A percentile compares a stretch with the other conserved stretches of the same genome.
These are phyloP conservation scores for Hypocryptadius cinnamomeus DNA, from an alignment of 2,113 vertebrate species.

Conservation along the genomic window DNA sequence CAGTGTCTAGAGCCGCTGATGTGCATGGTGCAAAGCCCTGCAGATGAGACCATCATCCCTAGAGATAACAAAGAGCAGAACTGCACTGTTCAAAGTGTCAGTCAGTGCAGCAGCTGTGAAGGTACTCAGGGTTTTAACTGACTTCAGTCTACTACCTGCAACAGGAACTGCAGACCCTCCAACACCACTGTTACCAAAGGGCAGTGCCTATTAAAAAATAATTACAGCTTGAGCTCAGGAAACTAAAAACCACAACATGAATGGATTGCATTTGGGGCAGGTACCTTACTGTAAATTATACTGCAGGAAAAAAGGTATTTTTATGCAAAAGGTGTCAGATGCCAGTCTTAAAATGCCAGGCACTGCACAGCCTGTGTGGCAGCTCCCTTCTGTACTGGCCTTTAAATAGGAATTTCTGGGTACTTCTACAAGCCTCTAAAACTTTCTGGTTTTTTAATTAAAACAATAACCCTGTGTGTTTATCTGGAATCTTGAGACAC, in stretches of 20 bases:
- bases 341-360: background rate
- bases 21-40: background rate
- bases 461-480: background rate
- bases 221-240: background rate
- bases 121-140: background rate
- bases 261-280: background rate
- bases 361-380: fast-evolving
- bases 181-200: background rate
- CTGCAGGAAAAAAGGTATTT: background rate
- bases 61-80: background rate
- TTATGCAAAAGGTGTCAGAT: background rate
- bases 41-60: background rate
- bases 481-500: fast-evolving
- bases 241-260: background rate
- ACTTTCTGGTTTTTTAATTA: background rate
- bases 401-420: background rate
- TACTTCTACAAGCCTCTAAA: background rate
- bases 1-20: background rate
- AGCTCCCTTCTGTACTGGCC: fast-evolving
- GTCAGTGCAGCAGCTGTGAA: background rate
- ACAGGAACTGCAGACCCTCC: background rate
- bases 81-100: background rate
- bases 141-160: background rate
- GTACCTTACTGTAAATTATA: too few species aligned
- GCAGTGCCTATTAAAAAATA: background rate